These are phyloP conservation scores for Phoebastria nigripes DNA, from an alignment of 2,797 vertebrate species.

Conservation along the genomic window DNA sequence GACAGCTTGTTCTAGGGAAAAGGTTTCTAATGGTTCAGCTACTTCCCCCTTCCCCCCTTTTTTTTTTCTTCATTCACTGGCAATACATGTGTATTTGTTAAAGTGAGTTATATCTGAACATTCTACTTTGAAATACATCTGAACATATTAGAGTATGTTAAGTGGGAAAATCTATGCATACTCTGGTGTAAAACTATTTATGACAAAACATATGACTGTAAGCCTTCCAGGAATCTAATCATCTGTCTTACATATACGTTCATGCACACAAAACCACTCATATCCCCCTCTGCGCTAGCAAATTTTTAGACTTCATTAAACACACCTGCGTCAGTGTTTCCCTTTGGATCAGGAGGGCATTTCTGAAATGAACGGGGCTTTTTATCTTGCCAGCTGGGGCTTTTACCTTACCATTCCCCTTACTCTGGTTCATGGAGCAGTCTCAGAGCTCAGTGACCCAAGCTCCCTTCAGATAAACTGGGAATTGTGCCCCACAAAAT, in stretches of 20 bases:
- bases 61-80: neutral
- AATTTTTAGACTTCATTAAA: neutral
- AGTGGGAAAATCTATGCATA: neutral
- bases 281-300: neutral
- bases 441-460: neutral
- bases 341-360: neutral
- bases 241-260: neutral
- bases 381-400: neutral
- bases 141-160: neutral
- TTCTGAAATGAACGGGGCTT: neutral
- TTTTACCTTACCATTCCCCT: neutral
- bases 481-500: neutral
- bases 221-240: neutral
- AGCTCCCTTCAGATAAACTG: neutral
- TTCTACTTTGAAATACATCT: neutral
- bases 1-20: neutral
- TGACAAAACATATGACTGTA: neutral
- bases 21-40: neutral
- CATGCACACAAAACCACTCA: neutral
- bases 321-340: neutral
- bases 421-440: fast-evolving
- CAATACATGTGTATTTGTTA: neutral
- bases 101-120: neutral
- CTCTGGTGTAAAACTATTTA: neutral
- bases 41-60: fast-evolving